phyloP scores from a whole-genome alignment of 2,113 vertebrate genomes.

The Nanorana parkeri region DNA sequence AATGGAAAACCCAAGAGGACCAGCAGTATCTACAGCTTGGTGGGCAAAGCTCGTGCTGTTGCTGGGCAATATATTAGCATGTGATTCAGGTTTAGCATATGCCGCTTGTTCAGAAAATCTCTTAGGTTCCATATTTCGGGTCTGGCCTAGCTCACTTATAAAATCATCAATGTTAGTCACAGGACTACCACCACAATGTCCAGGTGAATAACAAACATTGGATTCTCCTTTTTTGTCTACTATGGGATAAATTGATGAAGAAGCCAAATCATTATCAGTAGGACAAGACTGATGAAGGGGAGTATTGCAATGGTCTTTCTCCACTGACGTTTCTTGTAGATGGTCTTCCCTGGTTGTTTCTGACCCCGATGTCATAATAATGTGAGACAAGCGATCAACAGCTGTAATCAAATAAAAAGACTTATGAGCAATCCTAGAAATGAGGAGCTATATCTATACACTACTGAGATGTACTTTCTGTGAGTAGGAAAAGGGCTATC shows the following conservation, averaged over 20 bases:
- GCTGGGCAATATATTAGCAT: conserved; percentile 37
- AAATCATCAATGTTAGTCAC: conserved; percentile 73
- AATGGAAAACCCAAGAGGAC: conserved; percentile 68
- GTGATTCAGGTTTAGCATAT: neutral
- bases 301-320: conserved; percentile 52
- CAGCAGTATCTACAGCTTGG: conserved; percentile 33
- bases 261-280: neutral
- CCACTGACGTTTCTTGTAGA: conserved; percentile 24
- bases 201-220: neutral
- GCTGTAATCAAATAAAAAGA: conserved; percentile 67
- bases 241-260: conserved; percentile 51
- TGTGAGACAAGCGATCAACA: conserved; percentile 74
- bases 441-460: too few relatives aligned
- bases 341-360: conserved; percentile 57
- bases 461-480: too few relatives aligned
- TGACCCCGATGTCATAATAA: conserved; percentile 67
- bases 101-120: conserved; percentile 53
- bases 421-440: too few relatives aligned
- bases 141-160: conserved; percentile 54
- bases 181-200: conserved; percentile 46
- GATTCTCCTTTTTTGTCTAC: conserved; percentile 2
- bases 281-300: neutral
- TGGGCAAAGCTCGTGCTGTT: conserved; percentile 48
- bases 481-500: too few relatives aligned
- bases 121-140: conserved; percentile 55